Percentiles rank a stretch among this genome's conserved stretches.
Conservation (phyloP, 2,797 vertebrate species). For the Pelobates cultripes region DNA sequence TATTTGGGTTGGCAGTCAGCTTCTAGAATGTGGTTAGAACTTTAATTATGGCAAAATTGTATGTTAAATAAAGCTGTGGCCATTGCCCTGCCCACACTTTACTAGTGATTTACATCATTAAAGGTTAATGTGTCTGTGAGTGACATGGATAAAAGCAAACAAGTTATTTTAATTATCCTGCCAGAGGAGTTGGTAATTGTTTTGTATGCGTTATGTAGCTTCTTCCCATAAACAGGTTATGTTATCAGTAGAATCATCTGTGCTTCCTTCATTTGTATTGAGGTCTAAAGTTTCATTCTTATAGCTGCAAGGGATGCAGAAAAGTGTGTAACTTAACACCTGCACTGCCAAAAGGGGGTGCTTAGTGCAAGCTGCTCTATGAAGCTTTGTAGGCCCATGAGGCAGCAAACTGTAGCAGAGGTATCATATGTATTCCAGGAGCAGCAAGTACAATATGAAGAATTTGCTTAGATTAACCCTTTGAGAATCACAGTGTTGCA, state of each 20-base stretch:
- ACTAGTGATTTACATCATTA: too few relatives aligned
- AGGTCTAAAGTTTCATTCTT: constrained; percentile 6
- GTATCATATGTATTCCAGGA: background rate
- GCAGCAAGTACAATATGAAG: background rate
- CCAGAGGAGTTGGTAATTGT: too few relatives aligned
- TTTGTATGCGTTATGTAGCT: too few relatives aligned
- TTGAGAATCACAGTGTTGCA: background rate
- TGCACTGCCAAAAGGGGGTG: background rate
- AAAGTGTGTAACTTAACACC: constrained; percentile 23
- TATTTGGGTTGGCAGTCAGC: too few relatives aligned
- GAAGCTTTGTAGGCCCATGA: background rate
- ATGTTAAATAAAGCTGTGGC: too few relatives aligned
- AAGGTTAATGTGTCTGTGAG: too few relatives aligned
- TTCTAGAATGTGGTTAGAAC: too few relatives aligned
- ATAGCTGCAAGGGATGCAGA: background rate
- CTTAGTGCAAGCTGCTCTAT: background rate
- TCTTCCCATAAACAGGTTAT: too few relatives aligned
- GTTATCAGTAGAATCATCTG: constrained; percentile 5
- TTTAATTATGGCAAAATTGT: too few relatives aligned
- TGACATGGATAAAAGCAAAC: too few relatives aligned
- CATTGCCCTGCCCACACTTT: too few relatives aligned
- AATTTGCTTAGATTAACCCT: background rate
- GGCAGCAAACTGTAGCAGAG: background rate
- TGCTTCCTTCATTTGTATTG: constrained; percentile 5
- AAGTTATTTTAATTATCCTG: too few relatives aligned